These are phyloP conservation scores for Seriola aureovittata DNA, from an alignment of 2,113 vertebrate genomes.

Conservation along the genomic window DNA sequence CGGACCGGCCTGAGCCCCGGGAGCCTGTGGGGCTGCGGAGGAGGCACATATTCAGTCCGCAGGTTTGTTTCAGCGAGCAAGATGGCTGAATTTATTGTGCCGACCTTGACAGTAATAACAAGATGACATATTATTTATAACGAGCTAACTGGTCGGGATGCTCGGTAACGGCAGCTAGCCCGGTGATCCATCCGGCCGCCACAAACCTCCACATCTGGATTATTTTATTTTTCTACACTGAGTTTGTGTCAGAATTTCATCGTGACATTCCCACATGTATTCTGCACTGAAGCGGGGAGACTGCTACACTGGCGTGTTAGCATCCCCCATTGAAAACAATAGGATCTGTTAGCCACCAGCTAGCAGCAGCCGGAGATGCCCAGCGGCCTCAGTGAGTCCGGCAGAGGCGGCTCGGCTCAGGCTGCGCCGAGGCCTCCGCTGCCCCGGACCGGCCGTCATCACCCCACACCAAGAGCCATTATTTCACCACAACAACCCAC, in stretches of 20 bases:
- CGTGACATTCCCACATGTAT: not conserved
- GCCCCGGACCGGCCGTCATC: conserved; percentile 11
- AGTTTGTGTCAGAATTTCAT: not conserved
- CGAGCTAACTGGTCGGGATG: conserved; percentile 3
- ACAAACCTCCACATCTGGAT: fast-evolving
- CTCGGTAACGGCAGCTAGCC: not conserved
- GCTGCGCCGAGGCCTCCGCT: conserved; percentile 41
- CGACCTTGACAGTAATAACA: conserved; percentile 71
- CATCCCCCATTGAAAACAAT: conserved; percentile 65
- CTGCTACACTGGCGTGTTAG: conserved; percentile 3
- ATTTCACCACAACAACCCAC: conserved; percentile 1
- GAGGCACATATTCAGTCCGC: not conserved
- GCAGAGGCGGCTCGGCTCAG: conserved; percentile 25
- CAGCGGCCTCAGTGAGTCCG: conserved; percentile 51
- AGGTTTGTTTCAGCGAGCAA: conserved; percentile 1
- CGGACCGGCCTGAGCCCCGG: not conserved
- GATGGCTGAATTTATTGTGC: conserved; percentile 56
- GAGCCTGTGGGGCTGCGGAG: not conserved
- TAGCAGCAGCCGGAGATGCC: conserved; percentile 55
- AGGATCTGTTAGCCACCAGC: conserved; percentile 61
- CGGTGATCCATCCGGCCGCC: conserved; percentile 17
- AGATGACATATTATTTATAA: conserved; percentile 59
- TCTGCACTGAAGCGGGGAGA: not conserved
- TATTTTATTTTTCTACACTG: not conserved
- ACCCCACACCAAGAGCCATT: not conserved